Conservation (phyloP, 35 echinoderm and acorn worm species). For the Diadema setosum region DNA sequence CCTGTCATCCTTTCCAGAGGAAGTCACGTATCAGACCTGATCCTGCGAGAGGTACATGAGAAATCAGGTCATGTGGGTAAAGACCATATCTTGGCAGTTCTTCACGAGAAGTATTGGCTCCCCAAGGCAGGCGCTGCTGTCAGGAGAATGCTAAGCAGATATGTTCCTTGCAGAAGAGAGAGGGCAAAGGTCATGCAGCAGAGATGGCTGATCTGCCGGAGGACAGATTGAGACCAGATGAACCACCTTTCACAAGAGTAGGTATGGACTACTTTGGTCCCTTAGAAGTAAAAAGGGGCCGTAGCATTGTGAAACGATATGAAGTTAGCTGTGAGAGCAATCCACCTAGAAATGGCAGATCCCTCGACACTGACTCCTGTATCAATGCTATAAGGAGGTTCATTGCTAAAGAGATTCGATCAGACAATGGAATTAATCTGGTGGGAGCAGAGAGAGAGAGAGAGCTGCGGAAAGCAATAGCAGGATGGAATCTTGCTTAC, state of each 20-base stretch:
- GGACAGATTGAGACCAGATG: constrained; percentile 30
- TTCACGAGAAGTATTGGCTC: constrained; percentile 57
- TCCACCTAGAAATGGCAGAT: constrained; percentile 45
- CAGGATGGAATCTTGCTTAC: neutral
- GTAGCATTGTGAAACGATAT: constrained; percentile 55
- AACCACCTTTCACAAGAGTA: constrained; percentile 40
- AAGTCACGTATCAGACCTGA: constrained; percentile 32
- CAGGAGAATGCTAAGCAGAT: constrained; percentile 8
- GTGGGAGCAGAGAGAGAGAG: constrained; percentile 10
- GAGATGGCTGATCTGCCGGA: constrained; percentile 60
- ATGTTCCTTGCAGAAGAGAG: constrained; percentile 36
- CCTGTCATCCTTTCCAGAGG: constrained; percentile 42
- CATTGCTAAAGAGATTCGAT: constrained; percentile 9
- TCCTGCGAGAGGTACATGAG: constrained; percentile 45
- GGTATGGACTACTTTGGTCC: no score
- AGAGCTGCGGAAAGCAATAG: neutral
- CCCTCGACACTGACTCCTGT: constrained; percentile 17
- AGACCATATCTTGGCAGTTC: neutral
- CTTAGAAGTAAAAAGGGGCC: constrained; percentile 52
- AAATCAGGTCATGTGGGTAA: constrained; percentile 35
- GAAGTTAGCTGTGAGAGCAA: constrained; percentile 54
- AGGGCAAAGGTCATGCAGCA: constrained; percentile 24
- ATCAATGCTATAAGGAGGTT: constrained; percentile 60
- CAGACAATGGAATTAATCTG: constrained; percentile 51
- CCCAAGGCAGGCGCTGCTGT: constrained; percentile 4